phyloP scores from a whole-genome alignment of 1,140 invertebrate species.

The Drosophila tani region DNA sequence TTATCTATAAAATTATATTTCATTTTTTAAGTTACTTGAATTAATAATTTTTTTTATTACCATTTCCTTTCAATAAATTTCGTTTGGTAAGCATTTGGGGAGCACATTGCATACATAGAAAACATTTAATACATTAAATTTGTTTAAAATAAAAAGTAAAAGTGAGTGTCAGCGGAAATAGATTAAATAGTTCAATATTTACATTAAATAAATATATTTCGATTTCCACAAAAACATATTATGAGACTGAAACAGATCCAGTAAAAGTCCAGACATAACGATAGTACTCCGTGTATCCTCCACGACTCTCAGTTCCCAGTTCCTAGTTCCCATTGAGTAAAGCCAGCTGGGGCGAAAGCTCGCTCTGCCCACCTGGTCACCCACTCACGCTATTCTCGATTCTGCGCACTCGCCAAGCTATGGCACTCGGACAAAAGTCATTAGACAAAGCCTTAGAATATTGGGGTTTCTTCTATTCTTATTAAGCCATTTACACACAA shows the following conservation, averaged over 20 bases:
- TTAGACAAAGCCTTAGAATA: background rate
- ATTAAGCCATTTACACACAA: background rate
- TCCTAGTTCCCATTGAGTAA: constrained; percentile 36
- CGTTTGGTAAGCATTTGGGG: too few species aligned
- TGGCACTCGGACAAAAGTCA: background rate
- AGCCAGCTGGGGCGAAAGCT: constrained; percentile 40
- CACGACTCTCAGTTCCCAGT: background rate
- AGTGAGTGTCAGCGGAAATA: too few species aligned
- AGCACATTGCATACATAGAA: too few species aligned
- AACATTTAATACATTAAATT: too few species aligned
- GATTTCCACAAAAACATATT: background rate
- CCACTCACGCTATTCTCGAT: constrained; percentile 21
- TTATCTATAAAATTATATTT: too few species aligned
- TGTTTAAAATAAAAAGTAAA: too few species aligned
- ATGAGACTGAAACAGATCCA: background rate
- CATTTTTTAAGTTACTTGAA: too few species aligned
- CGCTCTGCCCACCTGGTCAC: constrained; percentile 15
- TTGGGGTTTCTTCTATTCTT: background rate
- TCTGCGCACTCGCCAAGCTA: constrained; percentile 54
- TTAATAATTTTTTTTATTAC: too few species aligned
- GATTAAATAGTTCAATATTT: too few species aligned
- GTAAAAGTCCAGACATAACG: background rate
- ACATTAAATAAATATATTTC: background rate
- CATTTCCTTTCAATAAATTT: too few species aligned
- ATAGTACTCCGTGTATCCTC: background rate